Evolutionary conservation across 2,113 vertebrate species (phyloP).

Genomic region (Ictalurus punctatus): DNA sequence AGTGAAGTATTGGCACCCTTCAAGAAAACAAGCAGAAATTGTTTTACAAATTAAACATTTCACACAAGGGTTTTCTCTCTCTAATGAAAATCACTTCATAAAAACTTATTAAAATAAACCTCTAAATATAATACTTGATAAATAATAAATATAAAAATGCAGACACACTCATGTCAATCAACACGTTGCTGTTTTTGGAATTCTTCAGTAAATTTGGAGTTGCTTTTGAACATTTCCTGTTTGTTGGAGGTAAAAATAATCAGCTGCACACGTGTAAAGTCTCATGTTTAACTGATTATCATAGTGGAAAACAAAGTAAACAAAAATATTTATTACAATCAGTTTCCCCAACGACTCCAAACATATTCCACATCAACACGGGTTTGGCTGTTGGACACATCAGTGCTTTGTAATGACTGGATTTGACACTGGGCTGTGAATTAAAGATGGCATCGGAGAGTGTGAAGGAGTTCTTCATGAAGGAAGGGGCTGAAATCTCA

Average conservation of each 20-base stretch:
- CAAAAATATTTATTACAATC: neutral
- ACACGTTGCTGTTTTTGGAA: neutral
- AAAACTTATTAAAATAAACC: too few species aligned
- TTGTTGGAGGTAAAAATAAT: neutral
- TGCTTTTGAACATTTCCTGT: neutral
- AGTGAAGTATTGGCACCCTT: neutral
- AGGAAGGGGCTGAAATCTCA: neutral
- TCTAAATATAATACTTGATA: neutral
- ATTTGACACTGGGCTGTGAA: neutral
- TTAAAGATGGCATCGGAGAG: neutral
- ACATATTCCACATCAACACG: neutral
- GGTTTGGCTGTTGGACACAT: neutral
- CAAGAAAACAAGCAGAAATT: too few species aligned
- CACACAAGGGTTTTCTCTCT: too few species aligned
- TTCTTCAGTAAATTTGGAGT: neutral
- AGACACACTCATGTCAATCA: too few species aligned
- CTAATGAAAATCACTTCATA: too few species aligned
- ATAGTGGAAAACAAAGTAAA: neutral
- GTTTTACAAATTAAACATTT: too few species aligned
- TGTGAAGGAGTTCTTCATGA: neutral
- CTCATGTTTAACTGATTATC: neutral
- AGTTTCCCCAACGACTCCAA: neutral
- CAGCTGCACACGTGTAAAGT: neutral
- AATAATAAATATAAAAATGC: neutral
- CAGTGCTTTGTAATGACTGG: neutral